Base-by-base conservation (phyloP, 2,888 invertebrate species). In the Serrognathus titanus region DNA sequence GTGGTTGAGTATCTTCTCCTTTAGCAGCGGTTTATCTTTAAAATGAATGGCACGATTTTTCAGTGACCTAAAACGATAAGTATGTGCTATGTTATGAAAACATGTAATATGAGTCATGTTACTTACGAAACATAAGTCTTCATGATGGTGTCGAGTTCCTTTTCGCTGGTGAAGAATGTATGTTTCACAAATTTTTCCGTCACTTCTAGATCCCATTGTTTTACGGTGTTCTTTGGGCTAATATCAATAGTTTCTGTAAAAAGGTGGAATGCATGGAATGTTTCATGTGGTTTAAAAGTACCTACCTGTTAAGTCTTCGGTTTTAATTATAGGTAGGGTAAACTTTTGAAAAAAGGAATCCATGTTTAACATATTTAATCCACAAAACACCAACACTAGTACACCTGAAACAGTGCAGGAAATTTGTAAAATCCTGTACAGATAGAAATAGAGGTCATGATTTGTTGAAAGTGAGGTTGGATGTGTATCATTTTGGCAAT, bases 111-210 rank as follows among this genome's bases (percentile, higher is more conserved):
- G 24, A 31, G 24, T 31, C 24, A 31, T 6, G 24, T 31, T 31
- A 67, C 64, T 66, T 64, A 69, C 69, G 58, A 48, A 50, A 65
- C 45, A 55, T 69, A 69, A 53, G 66, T 67, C 24, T 64, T 66
- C 63, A 69, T 62, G 9, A 66, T 45, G 41, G 59, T 62, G 31
- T 61, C 59, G 36, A 68, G 56, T 36, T 60, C 50, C 39, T 60
- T 61, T 51, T 65, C 65, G 51, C 57, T 64, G 41, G 63, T 59
- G 40, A 53, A 61, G 12, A 61, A 51, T 7, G 58, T 53, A 51
- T 58, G 56, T n/a, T 56, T 57, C 50, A 58, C 57, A 12, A 67
- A 56, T 51, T 63, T 64, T 24, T 57, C 58, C 8, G 62, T 55
- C n/a, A 66, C 60, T 48, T 62, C 66, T 12, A 57, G 48, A 46